These are phyloP conservation scores for Helicoverpa assulta DNA, from an alignment of 2,888 invertebrate genomes.

Conservation along the genomic window DNA sequence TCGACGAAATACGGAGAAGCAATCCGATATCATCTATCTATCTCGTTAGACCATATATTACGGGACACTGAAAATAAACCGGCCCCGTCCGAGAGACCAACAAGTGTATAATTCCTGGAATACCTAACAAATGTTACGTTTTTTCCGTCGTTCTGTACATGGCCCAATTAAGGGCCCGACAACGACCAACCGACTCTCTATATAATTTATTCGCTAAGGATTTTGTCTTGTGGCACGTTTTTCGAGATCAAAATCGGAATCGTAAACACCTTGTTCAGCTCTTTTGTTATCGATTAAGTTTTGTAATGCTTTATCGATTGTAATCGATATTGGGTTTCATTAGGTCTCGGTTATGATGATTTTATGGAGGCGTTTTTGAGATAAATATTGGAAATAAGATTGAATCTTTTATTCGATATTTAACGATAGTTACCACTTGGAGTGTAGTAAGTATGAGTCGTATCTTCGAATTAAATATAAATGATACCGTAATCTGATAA, in stretches of 20 bases:
- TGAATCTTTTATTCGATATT: conserved; percentile 28
- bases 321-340: conserved; percentile 65
- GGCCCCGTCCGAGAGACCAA: conserved; percentile 72
- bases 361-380: conserved; percentile 38
- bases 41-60: conserved; percentile 63
- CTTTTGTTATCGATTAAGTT: conserved; percentile 77
- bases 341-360: conserved; percentile 56
- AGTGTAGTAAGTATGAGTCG: conserved; percentile 5
- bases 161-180: conserved; percentile 86
- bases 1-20: conserved; percentile 46
- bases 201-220: conserved; percentile 89
- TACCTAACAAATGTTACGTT: conserved; percentile 89
- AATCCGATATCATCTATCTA: conserved; percentile 53
- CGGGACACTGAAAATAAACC: conserved; percentile 65
- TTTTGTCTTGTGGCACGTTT: conserved; percentile 81
- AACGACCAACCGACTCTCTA: conserved; percentile 71
- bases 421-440: conserved; percentile 5
- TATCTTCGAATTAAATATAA: background rate
- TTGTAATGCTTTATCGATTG: conserved; percentile 73
- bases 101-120: conserved; percentile 89
- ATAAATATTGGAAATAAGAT: conserved; percentile 40
- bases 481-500: background rate
- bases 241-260: conserved; percentile 84
- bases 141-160: conserved; percentile 84
- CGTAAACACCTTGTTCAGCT: conserved; percentile 89